Evolutionary conservation across 2,797 vertebrate species (phyloP).

Genomic region (Hoplostethus atlanticus): DNA sequence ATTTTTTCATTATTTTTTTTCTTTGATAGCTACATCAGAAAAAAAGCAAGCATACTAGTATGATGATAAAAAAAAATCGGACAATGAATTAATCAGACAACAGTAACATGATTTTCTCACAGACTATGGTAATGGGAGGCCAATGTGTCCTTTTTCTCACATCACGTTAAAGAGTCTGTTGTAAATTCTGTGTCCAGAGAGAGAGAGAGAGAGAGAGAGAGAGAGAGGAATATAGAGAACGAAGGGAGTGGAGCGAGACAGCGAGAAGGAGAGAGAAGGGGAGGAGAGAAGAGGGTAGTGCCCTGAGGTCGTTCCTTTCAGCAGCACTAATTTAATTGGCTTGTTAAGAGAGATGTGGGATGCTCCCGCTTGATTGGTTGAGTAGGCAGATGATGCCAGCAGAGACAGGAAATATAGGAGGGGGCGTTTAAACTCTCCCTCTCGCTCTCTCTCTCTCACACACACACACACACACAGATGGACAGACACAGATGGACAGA

Average conservation of each 20-base stretch:
- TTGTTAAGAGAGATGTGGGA: conserved; percentile 67
- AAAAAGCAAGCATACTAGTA: no score
- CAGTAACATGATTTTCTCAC: no score
- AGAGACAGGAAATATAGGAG: conserved; percentile 53
- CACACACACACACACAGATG: not conserved
- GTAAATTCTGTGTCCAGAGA: not conserved
- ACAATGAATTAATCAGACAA: no score
- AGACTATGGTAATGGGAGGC: no score
- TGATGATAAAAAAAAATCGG: no score
- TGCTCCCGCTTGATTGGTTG: conserved; percentile 74
- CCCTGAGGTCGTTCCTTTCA: conserved; percentile 63
- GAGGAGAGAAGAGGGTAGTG: conserved; percentile 3
- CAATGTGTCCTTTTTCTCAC: not conserved
- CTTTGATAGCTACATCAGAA: no score
- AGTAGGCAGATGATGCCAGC: conserved; percentile 65
- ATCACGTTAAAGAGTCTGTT: conserved; percentile 4
- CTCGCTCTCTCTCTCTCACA: not conserved
- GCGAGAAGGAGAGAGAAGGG: not conserved
- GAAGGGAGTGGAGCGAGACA: conserved; percentile 18
- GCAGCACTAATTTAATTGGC: conserved; percentile 76
- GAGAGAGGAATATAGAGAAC: conserved; percentile 3
- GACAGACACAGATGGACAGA: conserved; percentile 6
- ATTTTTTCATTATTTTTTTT: no score
- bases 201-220: conserved; percentile 7
- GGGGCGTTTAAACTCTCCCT: conserved; percentile 46